phyloP scores from a whole-genome alignment of 2,888 invertebrate species.

The Epirrhoe tristata region DNA sequence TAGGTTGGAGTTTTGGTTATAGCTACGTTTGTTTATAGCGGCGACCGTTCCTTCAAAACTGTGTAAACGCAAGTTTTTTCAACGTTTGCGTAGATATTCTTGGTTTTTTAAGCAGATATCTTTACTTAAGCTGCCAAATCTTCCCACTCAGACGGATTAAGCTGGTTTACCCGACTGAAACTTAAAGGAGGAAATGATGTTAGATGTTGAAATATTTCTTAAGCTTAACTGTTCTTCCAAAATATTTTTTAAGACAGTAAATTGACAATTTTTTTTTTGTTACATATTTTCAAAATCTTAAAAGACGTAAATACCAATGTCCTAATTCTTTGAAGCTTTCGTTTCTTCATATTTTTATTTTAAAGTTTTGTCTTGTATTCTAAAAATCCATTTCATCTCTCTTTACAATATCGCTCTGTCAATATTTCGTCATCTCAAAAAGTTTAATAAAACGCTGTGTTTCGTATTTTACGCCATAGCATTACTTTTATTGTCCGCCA shows the following conservation, averaged over 20 bases:
- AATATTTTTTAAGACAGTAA: too few relatives aligned
- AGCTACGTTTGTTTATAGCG: not conserved
- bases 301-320: too few relatives aligned
- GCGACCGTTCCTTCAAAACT: not conserved
- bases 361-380: too few relatives aligned
- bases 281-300: too few relatives aligned
- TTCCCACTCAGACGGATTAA: constrained; percentile 19
- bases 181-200: not conserved
- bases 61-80: constrained; percentile 8
- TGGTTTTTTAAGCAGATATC: constrained; percentile 57
- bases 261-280: too few relatives aligned
- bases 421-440: constrained; percentile 5
- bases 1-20: too few relatives aligned
- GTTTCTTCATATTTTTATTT: too few relatives aligned
- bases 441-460: constrained; percentile 24
- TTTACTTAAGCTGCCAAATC: constrained; percentile 22
- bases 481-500: constrained; percentile 41
- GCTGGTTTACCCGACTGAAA: constrained; percentile 16
- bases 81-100: constrained; percentile 34
- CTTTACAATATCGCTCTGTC: not conserved
- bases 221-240: not conserved
- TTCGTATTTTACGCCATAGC: constrained; percentile 31
- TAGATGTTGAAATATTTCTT: not conserved
- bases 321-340: too few relatives aligned
- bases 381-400: too few relatives aligned